Evolutionary conservation across 2,113 vertebrate species (phyloP), one percentile per base, ranked within the genome.

Genomic region (Poecilia latipinna): DNA sequence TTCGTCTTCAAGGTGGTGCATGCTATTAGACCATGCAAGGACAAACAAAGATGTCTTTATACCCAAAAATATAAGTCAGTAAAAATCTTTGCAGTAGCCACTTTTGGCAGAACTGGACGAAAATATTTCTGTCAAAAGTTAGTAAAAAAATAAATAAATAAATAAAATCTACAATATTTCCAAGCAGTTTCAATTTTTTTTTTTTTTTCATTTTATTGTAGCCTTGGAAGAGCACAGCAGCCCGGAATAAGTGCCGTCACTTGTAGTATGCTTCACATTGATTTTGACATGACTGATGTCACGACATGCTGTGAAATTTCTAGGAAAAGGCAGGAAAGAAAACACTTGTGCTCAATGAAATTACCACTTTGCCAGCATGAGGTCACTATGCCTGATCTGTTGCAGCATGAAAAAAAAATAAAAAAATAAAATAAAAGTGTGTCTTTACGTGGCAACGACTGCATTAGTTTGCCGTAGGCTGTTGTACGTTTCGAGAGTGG

Each of bases 281-380:
- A 76, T 54, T 77, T 79, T 17, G 4, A 70, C 72, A 72, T 1
- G 11, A 82, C 67, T 72, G 67, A 78, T 64, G 76, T 82, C 57
- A 78, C 1, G 8, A 37, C 64, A 63, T 10, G 69, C 68, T 74
- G 68, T 37, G 65, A 75, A 65, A 69, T 72, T 70, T 61, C 39
- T 35, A 72, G 28, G 37, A 12, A 44, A 78, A 68, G 29, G 68
- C 67, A n/a, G 48, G 66, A 68, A 57, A 65, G 67, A 82, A 79
- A 61, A 62, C 65, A 69, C 69, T 82, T 32, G n/a, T 28, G 10
- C 44, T 72, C 67, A 62, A 26, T 77, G 67, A 84, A 80, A 90
- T 82, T 54, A 70, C 67, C 83, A 61, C 74, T 80, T 69, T 1
- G 33, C 42, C 78, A 67, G 67, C 67, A 54, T 33, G 35, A 69